Percentiles rank a stretch among this genome's conserved stretches.
These are phyloP conservation scores for Pygoscelis adeliae DNA, from an alignment of 2,113 vertebrate genomes.

Conservation along the genomic window DNA sequence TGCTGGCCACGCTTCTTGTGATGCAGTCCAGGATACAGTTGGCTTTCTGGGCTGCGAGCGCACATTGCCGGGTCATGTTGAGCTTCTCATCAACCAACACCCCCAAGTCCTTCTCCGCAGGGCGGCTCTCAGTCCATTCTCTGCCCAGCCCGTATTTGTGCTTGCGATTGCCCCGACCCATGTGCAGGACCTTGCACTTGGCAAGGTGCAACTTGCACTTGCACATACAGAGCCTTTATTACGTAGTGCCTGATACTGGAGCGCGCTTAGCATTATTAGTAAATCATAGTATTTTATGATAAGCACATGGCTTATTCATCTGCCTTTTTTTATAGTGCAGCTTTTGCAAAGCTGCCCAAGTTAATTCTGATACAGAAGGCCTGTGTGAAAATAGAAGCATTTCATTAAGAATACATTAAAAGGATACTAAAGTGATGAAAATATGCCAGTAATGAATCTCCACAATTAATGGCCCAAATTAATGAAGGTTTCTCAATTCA, in stretches of 20 bases:
- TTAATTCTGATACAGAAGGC: constrained; percentile 16
- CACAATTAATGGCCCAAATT: constrained; percentile 63
- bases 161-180: too few species aligned
- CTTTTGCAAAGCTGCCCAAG: background rate
- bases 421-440: constrained; percentile 49
- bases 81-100: too few species aligned
- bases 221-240: background rate
- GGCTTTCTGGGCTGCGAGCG: too few species aligned
- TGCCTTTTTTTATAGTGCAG: constrained; percentile 3
- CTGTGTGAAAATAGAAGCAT: constrained; percentile 45
- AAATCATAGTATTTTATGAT: constrained; percentile 35
- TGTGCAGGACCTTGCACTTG: too few species aligned
- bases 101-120: too few species aligned
- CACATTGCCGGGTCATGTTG: too few species aligned
- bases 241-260: background rate
- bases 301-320: constrained; percentile 26
- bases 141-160: too few species aligned
- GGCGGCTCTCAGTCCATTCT: too few species aligned
- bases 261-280: constrained; percentile 21
- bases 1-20: too few species aligned
- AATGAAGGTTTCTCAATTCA: constrained; percentile 43
- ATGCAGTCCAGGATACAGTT: too few species aligned
- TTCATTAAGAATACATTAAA: constrained; percentile 63
- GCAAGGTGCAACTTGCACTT: too few species aligned
- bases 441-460: constrained; percentile 63